These are phyloP conservation scores for Petaurus breviceps DNA, from an alignment of 2,113 vertebrate species.

Conservation along the genomic window DNA sequence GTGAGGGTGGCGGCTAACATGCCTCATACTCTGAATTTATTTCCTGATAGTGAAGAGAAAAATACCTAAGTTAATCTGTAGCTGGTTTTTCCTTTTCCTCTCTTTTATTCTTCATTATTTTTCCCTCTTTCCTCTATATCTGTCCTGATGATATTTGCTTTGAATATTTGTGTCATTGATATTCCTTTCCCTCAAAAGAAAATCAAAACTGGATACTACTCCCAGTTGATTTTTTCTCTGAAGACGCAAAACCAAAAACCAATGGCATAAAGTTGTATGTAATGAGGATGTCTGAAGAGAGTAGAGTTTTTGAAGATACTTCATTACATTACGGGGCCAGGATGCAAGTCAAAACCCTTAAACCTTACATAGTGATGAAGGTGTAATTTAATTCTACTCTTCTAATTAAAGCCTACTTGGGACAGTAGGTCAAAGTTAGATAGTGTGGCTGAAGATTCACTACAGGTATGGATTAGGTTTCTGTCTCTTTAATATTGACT, in stretches of 20 bases:
- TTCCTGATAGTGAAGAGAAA: slow-evolving; percentile 14
- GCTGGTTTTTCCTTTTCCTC: not conserved
- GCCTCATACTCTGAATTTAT: slow-evolving; percentile 17
- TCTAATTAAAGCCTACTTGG: slow-evolving; percentile 42
- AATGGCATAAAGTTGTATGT: not conserved
- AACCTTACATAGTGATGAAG: rapidly evolving
- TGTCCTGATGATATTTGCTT: slow-evolving; percentile 10
- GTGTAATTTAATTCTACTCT: slow-evolving; percentile 18
- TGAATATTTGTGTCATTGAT: not conserved
- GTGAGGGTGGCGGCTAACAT: not conserved
- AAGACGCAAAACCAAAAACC: slow-evolving; percentile 9
- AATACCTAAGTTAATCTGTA: not conserved
- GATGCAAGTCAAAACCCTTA: not conserved
- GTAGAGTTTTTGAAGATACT: slow-evolving; percentile 43
- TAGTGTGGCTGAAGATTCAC: not conserved
- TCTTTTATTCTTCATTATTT: not conserved
- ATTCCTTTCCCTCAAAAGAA: not conserved
- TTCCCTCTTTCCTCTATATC: not conserved
- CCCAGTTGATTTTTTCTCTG: slow-evolving; percentile 34
- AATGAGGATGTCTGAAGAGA: not conserved
- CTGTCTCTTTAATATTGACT: not conserved
- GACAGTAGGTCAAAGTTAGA: not conserved
- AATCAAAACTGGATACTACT: not conserved
- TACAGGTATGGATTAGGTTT: slow-evolving; percentile 32
- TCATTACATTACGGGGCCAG: not conserved